Conservation (phyloP, 2,113 vertebrate genomes). For the Progne subis region DNA sequence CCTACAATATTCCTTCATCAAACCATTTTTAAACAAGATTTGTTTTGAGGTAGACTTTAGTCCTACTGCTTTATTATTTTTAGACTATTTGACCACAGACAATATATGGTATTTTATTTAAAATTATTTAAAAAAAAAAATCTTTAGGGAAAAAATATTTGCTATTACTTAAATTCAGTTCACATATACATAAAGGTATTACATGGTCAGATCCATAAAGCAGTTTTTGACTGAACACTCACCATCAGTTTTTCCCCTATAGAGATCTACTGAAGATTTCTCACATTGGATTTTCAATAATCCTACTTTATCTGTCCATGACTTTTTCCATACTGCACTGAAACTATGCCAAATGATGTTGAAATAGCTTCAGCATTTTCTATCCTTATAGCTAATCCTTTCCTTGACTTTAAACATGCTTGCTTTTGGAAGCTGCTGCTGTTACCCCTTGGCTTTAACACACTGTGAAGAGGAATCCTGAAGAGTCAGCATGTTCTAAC, state of each 20-base stretch:
- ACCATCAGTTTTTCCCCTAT: neutral
- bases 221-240: neutral
- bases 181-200: neutral
- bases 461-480: neutral
- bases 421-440: slow-evolving; percentile 38
- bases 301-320: neutral
- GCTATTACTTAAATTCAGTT: neutral
- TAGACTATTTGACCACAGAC: neutral
- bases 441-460: slow-evolving; percentile 56
- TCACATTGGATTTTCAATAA: neutral
- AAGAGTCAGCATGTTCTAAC: slow-evolving; percentile 45
- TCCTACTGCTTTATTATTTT: neutral
- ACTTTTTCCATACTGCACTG: neutral
- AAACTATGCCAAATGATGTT: neutral
- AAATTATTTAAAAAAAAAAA: neutral
- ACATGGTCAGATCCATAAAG: neutral
- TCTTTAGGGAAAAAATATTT: neutral
- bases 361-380: neutral
- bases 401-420: neutral
- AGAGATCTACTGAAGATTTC: neutral
- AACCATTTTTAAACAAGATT: neutral
- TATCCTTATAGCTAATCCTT: neutral
- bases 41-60: neutral
- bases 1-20: neutral
- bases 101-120: neutral